These are phyloP conservation scores for Aphodius granarius DNA, from an alignment of 2,888 invertebrate species.

Conservation along the genomic window DNA sequence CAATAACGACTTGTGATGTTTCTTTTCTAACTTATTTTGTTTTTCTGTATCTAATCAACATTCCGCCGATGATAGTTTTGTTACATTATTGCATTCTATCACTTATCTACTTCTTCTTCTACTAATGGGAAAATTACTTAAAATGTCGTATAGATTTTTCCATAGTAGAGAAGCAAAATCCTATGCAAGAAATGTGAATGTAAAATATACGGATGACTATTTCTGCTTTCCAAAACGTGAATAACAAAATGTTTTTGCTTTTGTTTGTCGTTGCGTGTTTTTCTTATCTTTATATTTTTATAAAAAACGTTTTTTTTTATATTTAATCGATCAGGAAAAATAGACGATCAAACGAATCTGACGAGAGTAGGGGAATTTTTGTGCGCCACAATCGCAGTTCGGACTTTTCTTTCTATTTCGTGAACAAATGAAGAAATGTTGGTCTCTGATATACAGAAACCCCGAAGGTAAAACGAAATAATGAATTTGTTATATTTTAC, in stretches of 20 bases:
- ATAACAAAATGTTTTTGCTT: background rate
- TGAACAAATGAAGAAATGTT: slow-evolving; percentile 19
- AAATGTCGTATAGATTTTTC: too few species aligned
- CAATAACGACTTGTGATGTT: background rate
- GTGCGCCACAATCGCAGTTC: slow-evolving; percentile 16
- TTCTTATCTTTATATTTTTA: background rate
- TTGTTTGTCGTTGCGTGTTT: background rate
- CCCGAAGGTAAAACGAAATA: slow-evolving; percentile 14
- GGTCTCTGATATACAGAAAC: background rate
- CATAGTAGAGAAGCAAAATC: too few species aligned
- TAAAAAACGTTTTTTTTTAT: background rate
- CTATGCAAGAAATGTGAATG: background rate
- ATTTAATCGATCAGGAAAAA: background rate
- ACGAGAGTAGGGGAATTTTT: slow-evolving; percentile 19
- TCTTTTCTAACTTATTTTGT: slow-evolving; percentile 2
- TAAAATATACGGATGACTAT: background rate
- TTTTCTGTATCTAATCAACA: background rate
- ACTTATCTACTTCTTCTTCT: background rate
- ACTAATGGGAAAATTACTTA: background rate
- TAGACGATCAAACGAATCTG: slow-evolving; percentile 2
- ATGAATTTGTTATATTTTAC: slow-evolving; percentile 24
- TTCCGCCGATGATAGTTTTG: background rate
- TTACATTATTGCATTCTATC: background rate
- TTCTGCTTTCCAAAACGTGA: background rate
- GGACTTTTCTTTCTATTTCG: slow-evolving; percentile 24